Conservation (phyloP, 1,140 invertebrate species). For the Aplysia californica region DNA sequence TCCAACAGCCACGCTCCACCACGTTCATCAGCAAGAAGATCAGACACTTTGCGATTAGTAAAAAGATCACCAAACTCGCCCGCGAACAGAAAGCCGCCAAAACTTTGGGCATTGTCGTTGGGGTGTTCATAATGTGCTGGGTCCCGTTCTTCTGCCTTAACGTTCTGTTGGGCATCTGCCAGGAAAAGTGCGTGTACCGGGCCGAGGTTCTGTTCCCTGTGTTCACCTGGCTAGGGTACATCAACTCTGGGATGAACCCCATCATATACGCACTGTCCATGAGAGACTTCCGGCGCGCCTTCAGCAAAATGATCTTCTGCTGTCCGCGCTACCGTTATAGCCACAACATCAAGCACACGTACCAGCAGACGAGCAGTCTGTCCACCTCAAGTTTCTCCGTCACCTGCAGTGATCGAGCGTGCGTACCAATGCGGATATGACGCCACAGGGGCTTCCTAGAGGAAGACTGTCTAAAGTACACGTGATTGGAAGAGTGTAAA, state of each 20-base stretch:
- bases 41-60: conserved; percentile 59
- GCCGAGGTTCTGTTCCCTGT: conserved; percentile 56
- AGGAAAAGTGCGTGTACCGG: conserved; percentile 69
- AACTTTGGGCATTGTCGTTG: conserved; percentile 93
- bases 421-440: conserved; percentile 38
- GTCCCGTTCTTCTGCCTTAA: conserved; percentile 95
- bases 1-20: conserved; percentile 28
- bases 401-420: conserved; percentile 40
- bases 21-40: conserved; percentile 60
- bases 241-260: conserved; percentile 70
- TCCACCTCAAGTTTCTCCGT: conserved; percentile 54
- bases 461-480: no score
- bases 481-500: no score
- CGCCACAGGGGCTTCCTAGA: no score
- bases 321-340: conserved; percentile 54
- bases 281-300: conserved; percentile 72
- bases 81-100: conserved; percentile 95
- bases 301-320: conserved; percentile 76
- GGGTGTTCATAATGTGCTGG: conserved; percentile 96
- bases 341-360: conserved; percentile 17
- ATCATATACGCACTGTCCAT: conserved; percentile 77
- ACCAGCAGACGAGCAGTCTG: conserved; percentile 38
- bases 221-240: conserved; percentile 70
- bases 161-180: conserved; percentile 82
- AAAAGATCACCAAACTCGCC: conserved; percentile 59